Evolutionary conservation across 23 tunicate species (phyloP).

Genomic region (Corella eumyota): DNA sequence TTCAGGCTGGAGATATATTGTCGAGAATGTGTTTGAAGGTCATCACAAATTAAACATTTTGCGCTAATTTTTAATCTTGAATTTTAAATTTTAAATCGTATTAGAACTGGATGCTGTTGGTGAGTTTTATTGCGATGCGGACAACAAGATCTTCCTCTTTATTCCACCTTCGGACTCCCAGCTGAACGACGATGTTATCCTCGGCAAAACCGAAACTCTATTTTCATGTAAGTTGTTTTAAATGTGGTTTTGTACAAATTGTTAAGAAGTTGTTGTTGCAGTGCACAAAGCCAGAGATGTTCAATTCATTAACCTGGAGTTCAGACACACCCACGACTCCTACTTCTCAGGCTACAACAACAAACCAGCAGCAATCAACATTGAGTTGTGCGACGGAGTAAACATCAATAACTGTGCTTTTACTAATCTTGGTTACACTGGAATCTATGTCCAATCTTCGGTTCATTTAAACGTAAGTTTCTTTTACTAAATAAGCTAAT

Average conservation of each 20-base stretch:
- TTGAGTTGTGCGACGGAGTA: constrained; percentile 3
- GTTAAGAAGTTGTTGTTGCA: too few relatives aligned
- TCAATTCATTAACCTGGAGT: constrained; percentile 19
- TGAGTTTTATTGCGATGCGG: constrained; percentile 42
- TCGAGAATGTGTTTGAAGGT: constrained; percentile 45
- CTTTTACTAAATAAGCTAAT: too few relatives aligned
- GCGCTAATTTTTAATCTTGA: background rate
- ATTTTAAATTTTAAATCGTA: background rate
- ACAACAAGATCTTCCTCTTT: background rate
- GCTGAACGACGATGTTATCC: constrained; percentile 17
- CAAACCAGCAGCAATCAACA: constrained; percentile 12
- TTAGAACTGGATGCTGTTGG: constrained; percentile 46
- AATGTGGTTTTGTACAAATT: too few relatives aligned
- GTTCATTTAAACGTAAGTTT: too few relatives aligned
- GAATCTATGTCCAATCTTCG: too few relatives aligned
- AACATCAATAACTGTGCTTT: constrained; percentile 14
- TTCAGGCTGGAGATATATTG: constrained; percentile 46
- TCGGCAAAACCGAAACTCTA: constrained; percentile 12
- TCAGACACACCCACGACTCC: constrained; percentile 29
- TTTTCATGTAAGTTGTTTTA: constrained; percentile 8
- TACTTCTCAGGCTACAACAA: constrained; percentile 20
- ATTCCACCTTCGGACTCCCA: constrained; percentile 31
- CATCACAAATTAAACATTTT: too few relatives aligned
- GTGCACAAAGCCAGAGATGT: constrained; percentile 11
- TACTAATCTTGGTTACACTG: constrained; percentile 36